Percentiles rank a stretch among this genome's conserved stretches.
These are phyloP conservation scores for Eonycteris spelaea DNA, from an alignment of 2,113 vertebrate species.

Conservation along the genomic window DNA sequence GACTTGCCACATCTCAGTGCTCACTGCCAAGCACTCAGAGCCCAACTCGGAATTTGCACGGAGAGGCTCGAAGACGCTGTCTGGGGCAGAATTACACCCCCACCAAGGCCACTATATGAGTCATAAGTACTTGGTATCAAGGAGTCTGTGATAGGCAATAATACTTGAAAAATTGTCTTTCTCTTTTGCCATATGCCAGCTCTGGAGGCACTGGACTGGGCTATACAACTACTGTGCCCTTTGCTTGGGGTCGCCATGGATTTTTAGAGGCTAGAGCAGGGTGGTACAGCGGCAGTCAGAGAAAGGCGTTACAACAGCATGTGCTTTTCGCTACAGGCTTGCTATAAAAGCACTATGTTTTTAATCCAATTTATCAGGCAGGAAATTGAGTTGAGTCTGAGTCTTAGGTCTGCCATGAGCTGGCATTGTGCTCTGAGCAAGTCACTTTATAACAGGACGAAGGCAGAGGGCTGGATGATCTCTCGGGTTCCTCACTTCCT, in stretches of 20 bases:
- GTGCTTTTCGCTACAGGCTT: not conserved
- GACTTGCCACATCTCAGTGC: not conserved
- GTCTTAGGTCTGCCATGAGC: not conserved
- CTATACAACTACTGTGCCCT: not conserved
- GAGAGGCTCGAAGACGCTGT: conserved; percentile 19
- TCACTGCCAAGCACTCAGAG: conserved; percentile 47
- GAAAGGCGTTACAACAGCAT: not conserved
- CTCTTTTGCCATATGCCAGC: not conserved
- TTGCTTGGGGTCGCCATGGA: not conserved
- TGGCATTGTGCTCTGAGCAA: not conserved
- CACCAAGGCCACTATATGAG: conserved; percentile 67
- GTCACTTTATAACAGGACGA: not conserved
- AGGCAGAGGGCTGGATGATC: not conserved
- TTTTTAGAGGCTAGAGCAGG: not conserved
- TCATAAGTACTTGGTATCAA: conserved; percentile 46
- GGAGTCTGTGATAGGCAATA: conserved; percentile 22
- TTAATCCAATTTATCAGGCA: not conserved
- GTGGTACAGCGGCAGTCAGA: not conserved
- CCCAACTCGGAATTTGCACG: not conserved
- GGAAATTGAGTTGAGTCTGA: not conserved
- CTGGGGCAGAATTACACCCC: conserved; percentile 36
- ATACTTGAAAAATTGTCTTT: not conserved
- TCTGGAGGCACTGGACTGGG: not conserved
- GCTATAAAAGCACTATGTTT: not conserved
- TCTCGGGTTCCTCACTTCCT: not conserved